Evolutionary conservation across 2,888 invertebrate genomes (phyloP), one percentile per base, ranked within the genome.

Genomic region (Vanessa cardui): DNA sequence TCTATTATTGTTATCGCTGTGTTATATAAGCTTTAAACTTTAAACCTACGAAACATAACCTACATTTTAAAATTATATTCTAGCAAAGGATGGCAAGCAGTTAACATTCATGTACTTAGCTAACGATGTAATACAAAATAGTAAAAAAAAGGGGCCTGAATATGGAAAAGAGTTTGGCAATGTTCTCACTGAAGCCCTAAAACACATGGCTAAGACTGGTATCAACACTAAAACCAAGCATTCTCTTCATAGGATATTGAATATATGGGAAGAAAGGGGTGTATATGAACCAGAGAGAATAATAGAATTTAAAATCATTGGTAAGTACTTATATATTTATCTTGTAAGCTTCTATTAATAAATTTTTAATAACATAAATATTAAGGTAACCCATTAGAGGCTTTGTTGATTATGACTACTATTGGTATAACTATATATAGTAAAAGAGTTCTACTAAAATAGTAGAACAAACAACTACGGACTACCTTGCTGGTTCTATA

Each of bases 51-150:
- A 46, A 18, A 62, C 45, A 63, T 70, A 66, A 69, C 69, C 67
- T 68, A 63, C 68, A 64, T 46, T 20, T 68, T 52, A 45, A 54
- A 45, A 26, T 70, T 74, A 80, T 66, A 61, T 94, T 94, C 64
- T 93, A 98, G 98, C 96, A 4, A 96, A 97, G 85, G 96, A 97
- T 77, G 94, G 93, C 74, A 96, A 96, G 78, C 98, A 98, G 83
- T 92, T 99, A 65, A 98, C 98, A 18, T 97, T 98, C 80, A 97
- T 99, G 96, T 99, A 99, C 88, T 94, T 99, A 78, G 99, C 99
- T 45, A 99, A 99, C 93, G 99, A 99, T 94, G 99, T 99, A 44
- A 98, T 99, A 78, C 99, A 99, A 86, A 99, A 99, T 82, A 98
- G 99, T 84, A 97, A 98, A 86, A 99, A 99, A 87, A 99, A 99